These are phyloP conservation scores for Pitta sordida DNA, from an alignment of 2,113 vertebrate genomes.

Conservation along the genomic window DNA sequence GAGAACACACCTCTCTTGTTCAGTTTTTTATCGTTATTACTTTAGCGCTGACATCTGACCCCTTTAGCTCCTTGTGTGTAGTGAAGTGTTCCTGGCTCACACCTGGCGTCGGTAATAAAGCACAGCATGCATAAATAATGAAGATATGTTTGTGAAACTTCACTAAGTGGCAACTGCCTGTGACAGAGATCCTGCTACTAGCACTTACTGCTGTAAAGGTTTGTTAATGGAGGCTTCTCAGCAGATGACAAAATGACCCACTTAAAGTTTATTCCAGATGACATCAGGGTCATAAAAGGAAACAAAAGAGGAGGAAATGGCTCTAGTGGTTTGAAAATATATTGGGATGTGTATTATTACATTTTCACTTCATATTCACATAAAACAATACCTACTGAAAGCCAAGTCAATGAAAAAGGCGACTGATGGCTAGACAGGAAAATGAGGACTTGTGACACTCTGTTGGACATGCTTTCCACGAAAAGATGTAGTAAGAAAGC, in stretches of 20 bases:
- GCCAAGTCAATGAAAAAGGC: neutral
- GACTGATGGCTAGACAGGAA: neutral
- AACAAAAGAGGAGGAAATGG: slow-evolving; percentile 54
- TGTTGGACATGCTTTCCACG: neutral
- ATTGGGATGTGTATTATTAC: neutral
- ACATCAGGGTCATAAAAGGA: slow-evolving; percentile 40
- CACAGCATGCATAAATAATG: slow-evolving; percentile 70
- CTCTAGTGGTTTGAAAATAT: neutral
- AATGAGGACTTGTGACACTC: neutral
- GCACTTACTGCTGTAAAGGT: slow-evolving; percentile 13
- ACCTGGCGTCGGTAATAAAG: slow-evolving; percentile 60
- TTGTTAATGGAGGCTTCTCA: slow-evolving; percentile 46
- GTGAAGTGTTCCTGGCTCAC: slow-evolving; percentile 50
- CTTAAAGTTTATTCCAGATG: slow-evolving; percentile 54
- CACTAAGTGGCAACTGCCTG: slow-evolving; percentile 70
- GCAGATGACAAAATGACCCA: slow-evolving; percentile 31
- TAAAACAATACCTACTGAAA: neutral
- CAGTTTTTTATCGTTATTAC: slow-evolving; percentile 35
- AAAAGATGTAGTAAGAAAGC: neutral
- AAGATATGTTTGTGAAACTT: slow-evolving; percentile 65
- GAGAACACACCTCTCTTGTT: slow-evolving; percentile 45
- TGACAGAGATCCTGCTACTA: slow-evolving; percentile 56
- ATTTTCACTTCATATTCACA: neutral
- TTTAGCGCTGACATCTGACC: slow-evolving; percentile 50
- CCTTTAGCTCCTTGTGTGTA: slow-evolving; percentile 38